phyloP scores from a whole-genome alignment of 2,113 vertebrate genomes.

The Pelobates fuscus region DNA sequence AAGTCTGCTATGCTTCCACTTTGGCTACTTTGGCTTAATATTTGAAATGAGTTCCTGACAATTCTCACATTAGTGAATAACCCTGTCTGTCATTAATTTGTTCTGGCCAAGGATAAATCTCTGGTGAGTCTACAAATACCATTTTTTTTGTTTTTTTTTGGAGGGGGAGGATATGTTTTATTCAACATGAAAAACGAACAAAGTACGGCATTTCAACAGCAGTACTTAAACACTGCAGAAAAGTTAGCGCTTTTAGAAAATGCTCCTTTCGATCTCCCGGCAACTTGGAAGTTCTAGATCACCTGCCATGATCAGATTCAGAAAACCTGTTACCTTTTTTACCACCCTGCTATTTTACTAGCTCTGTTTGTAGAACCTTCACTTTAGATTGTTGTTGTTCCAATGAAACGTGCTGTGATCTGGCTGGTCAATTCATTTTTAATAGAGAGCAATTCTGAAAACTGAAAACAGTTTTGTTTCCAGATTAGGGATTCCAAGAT shows the following conservation, averaged over 20 bases:
- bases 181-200: slow-evolving; percentile 71
- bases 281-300: slow-evolving; percentile 49
- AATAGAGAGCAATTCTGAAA: slow-evolving; percentile 85
- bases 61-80: no score
- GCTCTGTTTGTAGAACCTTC: slow-evolving; percentile 85
- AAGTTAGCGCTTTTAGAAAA: slow-evolving; percentile 66
- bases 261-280: slow-evolving; percentile 53
- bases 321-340: slow-evolving; percentile 83
- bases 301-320: slow-evolving; percentile 81
- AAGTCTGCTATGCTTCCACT: no score
- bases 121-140: no score
- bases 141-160: no score
- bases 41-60: no score
- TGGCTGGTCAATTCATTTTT: slow-evolving; percentile 90
- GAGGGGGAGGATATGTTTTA: slow-evolving; percentile 77
- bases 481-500: no score
- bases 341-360: slow-evolving; percentile 88
- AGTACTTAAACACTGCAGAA: slow-evolving; percentile 58
- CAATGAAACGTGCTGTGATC: slow-evolving; percentile 86
- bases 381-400: slow-evolving; percentile 93
- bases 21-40: no score
- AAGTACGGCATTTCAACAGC: slow-evolving; percentile 56
- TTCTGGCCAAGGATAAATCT: no score
- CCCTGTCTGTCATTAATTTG: no score
- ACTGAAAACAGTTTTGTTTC: no score